Conservation (phyloP, 2,113 vertebrate genomes). For the Syrmaticus mikado region DNA sequence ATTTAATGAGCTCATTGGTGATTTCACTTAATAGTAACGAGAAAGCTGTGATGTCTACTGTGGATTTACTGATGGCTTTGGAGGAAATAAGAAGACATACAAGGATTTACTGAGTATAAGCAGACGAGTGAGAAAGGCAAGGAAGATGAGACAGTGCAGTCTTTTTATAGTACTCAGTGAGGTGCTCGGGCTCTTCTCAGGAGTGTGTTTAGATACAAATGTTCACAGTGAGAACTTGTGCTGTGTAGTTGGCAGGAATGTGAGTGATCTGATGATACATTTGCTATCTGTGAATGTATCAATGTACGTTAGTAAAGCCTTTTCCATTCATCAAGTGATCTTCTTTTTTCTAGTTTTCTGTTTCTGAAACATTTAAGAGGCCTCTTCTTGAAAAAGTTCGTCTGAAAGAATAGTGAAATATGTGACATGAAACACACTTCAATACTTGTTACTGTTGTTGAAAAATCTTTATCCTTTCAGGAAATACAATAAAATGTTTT, state of each 20-base stretch:
- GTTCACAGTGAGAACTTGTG: not conserved
- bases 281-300: not conserved
- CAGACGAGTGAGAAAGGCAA: not conserved
- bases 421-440: not conserved
- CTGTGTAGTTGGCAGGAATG: not conserved
- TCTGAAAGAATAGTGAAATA: not conserved
- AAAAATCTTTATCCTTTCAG: not conserved
- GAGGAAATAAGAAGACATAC: not conserved
- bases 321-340: not conserved
- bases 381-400: not conserved
- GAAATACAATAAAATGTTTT: not conserved
- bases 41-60: not conserved
- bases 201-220: not conserved
- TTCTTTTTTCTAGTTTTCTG: not conserved
- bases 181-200: not conserved
- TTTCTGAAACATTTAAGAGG: not conserved
- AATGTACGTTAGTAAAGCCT: not conserved
- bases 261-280: not conserved
- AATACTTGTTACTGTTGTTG: not conserved
- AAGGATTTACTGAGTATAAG: not conserved
- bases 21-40: not conserved
- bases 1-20: not conserved
- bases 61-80: not conserved
- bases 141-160: not conserved
- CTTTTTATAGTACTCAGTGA: not conserved